Evolutionary conservation across 1,140 invertebrate genomes (phyloP).

Genomic region (Paralvinella palmiformis): DNA sequence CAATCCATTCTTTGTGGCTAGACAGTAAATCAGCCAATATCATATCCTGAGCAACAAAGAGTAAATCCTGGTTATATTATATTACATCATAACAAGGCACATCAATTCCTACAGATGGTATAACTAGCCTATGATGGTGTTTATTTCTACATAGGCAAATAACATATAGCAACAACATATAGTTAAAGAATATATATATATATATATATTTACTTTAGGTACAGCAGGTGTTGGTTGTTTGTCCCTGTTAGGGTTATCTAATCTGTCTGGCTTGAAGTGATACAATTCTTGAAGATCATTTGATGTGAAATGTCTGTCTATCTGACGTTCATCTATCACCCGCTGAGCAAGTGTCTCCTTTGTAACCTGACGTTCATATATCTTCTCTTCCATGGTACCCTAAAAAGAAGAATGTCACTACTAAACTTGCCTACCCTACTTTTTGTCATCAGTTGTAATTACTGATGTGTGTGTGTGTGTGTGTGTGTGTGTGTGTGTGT

Average conservation of each 20-base stretch:
- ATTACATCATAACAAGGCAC: neutral
- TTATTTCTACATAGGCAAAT: no score
- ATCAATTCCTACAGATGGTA: neutral
- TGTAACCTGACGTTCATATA: constrained; percentile 90
- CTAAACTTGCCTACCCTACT: neutral
- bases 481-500: no score
- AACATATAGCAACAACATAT: no score
- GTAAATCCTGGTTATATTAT: no score
- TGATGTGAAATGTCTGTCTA: constrained; percentile 86
- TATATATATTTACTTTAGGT: constrained; percentile 38
- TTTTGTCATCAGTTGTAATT: neutral
- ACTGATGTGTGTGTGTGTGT: no score
- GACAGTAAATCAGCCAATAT: constrained; percentile 78
- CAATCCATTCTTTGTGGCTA: constrained; percentile 63
- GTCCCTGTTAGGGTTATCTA: constrained; percentile 35
- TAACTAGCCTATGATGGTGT: neutral
- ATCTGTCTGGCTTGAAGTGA: constrained; percentile 63
- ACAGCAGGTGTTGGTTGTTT: constrained; percentile 37
- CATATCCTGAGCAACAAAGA: no score
- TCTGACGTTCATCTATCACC: constrained; percentile 95
- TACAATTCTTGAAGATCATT: constrained; percentile 86
- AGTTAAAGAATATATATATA: no score
- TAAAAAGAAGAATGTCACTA: constrained; percentile 23
- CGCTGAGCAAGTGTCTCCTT: constrained; percentile 85
- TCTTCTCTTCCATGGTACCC: constrained; percentile 97